These are phyloP conservation scores for Erebia ligea DNA, from an alignment of 2,888 invertebrate genomes.

Conservation along the genomic window DNA sequence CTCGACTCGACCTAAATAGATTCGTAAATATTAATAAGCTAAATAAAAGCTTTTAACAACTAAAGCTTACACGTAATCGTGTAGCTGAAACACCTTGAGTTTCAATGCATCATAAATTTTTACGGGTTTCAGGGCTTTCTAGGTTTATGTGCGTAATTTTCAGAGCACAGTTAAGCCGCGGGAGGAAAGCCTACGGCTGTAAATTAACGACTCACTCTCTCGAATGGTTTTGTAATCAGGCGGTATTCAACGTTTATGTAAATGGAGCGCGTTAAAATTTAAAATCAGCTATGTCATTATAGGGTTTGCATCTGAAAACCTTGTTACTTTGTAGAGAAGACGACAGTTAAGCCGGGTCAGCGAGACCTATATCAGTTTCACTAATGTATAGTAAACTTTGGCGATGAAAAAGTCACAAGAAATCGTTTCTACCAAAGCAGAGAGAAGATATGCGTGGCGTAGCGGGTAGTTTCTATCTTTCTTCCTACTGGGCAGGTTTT, in stretches of 20 bases:
- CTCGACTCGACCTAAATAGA: neutral
- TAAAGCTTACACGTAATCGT: neutral
- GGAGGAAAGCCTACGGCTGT: conserved; percentile 18
- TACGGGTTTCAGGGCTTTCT: conserved; percentile 8
- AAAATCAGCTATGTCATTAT: conserved; percentile 23
- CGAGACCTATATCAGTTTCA: too few species aligned
- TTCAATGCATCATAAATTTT: conserved; percentile 21
- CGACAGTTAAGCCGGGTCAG: neutral
- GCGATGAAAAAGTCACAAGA: too few species aligned
- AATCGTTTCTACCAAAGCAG: too few species aligned
- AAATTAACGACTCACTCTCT: conserved; percentile 25
- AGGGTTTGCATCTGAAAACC: conserved; percentile 9
- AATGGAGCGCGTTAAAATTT: conserved; percentile 23
- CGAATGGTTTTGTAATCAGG: conserved; percentile 28
- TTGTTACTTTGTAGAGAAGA: neutral
- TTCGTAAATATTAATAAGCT: neutral
- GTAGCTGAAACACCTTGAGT: conserved; percentile 12
- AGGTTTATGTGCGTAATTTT: conserved; percentile 24
- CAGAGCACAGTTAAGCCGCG: conserved; percentile 18
- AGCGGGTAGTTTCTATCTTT: too few species aligned
- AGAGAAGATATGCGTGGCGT: too few species aligned
- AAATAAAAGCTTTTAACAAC: conserved; percentile 1
- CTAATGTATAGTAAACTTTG: too few species aligned
- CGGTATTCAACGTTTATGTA: conserved; percentile 30
- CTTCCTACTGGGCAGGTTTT: too few species aligned